Evolutionary conservation across 2,888 invertebrate genomes (phyloP), one percentile per base, ranked within the genome.

Genomic region (Hecatera dysodea): DNA sequence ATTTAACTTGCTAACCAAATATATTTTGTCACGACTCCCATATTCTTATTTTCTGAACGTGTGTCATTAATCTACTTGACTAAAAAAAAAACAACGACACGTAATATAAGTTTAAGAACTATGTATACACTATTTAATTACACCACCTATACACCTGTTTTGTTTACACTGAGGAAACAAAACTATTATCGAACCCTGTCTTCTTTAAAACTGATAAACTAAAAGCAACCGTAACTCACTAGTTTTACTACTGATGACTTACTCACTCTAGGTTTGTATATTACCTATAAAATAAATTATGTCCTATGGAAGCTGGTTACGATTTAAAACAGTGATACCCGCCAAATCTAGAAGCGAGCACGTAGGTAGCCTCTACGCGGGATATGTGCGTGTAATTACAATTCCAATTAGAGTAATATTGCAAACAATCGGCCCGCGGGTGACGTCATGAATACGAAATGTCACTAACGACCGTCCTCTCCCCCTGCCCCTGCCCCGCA

Each of bases 321-420:
- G 39, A 4, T 42, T 52, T 9, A 22, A 71, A 66, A 65, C 50
- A n/a, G 39, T 11, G 9, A 61, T 72, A 79, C 73, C 72, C 27
- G 80, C 70, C 74, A 75, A 76, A 82, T 71, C 85, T 87, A 86
- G 76, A 78, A 86, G 85, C 82, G 82, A 88, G 86, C 92, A 90
- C 91, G 91, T 92, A 90, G 86, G 66, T 83, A 85, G 82, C 81
- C 85, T 83, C 82, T 84, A 90, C 89, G 86, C 88, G 84, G 90
- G 92, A 92, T 94, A 91, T 92, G 91, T 93, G 91, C 92, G 86
- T 90, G 92, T 94, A 94, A 93, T 95, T 95, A 94, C 95, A 95
- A 95, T 95, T 92, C 92, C 95, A 96, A 95, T 96, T 96, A 95
- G 94, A 94, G 93, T 95, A 95, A 95, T 95, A 95, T 95, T 94